Conservation (phyloP, 1,140 invertebrate species). For the Heliothis subflexa region DNA sequence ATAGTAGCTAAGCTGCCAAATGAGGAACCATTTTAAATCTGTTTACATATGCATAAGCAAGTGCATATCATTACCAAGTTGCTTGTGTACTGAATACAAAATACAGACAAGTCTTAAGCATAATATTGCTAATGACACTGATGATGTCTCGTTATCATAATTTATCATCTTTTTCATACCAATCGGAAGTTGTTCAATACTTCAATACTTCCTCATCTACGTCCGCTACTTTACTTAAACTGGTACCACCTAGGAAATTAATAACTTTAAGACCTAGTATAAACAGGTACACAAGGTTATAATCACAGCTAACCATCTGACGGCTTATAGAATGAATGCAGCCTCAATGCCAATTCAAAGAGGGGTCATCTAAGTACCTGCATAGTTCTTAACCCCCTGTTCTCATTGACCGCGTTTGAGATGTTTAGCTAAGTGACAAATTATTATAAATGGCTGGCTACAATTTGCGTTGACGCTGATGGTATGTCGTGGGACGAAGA, state of each 20-base stretch:
- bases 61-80: too few relatives aligned
- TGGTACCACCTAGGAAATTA: neutral
- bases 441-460: constrained; percentile 34
- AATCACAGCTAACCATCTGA: constrained; percentile 6
- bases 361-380: constrained; percentile 25
- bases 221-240: neutral
- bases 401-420: constrained; percentile 38
- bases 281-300: constrained; percentile 2
- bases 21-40: neutral
- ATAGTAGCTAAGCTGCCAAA: neutral
- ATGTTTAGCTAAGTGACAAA: constrained; percentile 42
- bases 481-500: neutral
- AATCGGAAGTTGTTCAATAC: neutral
- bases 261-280: neutral
- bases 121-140: too few relatives aligned
- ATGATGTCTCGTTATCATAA: too few relatives aligned
- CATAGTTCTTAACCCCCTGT: constrained; percentile 1
- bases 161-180: too few relatives aligned
- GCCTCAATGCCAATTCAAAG: constrained; percentile 21
- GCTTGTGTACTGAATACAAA: too few relatives aligned
- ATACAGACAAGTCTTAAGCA: too few relatives aligned
- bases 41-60: neutral
- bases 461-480: neutral
- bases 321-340: constrained; percentile 7
- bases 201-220: neutral